Evolutionary conservation across 1,140 invertebrate species (phyloP).

Genomic region (Nebria ingens): DNA sequence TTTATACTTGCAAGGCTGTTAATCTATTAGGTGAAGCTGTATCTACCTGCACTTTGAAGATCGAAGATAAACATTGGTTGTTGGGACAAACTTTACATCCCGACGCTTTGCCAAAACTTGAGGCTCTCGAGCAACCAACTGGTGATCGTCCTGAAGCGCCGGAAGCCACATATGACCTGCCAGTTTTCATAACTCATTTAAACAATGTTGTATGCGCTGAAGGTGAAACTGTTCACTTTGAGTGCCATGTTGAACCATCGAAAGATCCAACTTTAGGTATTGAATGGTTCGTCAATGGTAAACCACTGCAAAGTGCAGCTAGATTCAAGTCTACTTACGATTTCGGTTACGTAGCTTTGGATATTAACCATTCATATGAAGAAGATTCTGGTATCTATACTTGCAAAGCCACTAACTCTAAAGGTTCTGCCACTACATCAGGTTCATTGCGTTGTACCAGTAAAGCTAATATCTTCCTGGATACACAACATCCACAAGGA

Average conservation of each 20-base stretch:
- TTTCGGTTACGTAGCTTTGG: constrained; percentile 78
- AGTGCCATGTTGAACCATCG: constrained; percentile 87
- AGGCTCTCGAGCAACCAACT: constrained; percentile 72
- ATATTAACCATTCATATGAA: constrained; percentile 69
- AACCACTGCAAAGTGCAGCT: constrained; percentile 65
- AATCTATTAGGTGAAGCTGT: constrained; percentile 85
- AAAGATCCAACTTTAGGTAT: constrained; percentile 90
- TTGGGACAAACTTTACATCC: constrained; percentile 84
- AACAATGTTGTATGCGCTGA: constrained; percentile 86
- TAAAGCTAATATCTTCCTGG: constrained; percentile 66
- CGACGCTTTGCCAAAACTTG: constrained; percentile 77
- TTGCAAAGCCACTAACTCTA: constrained; percentile 84
- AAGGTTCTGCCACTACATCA: constrained; percentile 78
- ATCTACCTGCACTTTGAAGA: constrained; percentile 81
- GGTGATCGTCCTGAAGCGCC: constrained; percentile 47
- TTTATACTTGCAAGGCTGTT: constrained; percentile 88
- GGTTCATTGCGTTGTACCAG: constrained; percentile 74
- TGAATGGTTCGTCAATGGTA: constrained; percentile 83
- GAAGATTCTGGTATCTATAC: constrained; percentile 87
- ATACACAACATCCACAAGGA: constrained; percentile 86
- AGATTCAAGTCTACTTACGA: constrained; percentile 79
- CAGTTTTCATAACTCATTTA: constrained; percentile 81
- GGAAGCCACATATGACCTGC: constrained; percentile 70
- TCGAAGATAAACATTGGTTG: constrained; percentile 77
- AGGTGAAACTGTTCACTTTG: constrained; percentile 85